phyloP scores from a whole-genome alignment of 2,888 invertebrate genomes.

The Ophioninae sp. region DNA sequence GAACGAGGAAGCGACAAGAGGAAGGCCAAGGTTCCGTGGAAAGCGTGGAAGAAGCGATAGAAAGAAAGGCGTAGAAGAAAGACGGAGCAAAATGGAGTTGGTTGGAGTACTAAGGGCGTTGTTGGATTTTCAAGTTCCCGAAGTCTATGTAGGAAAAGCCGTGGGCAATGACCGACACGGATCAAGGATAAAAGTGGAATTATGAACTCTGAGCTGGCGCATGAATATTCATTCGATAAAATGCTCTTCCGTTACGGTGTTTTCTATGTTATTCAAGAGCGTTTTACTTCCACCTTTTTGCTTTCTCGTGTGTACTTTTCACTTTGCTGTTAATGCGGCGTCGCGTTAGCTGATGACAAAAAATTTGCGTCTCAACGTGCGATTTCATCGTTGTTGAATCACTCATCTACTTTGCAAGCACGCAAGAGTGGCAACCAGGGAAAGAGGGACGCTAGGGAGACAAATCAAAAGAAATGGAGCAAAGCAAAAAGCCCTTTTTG shows the following conservation, averaged over 20 bases:
- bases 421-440: not conserved
- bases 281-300: slow-evolving; percentile 9
- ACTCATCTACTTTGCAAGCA: slow-evolving; percentile 51
- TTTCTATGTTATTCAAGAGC: slow-evolving; percentile 8
- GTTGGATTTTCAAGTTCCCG: slow-evolving; percentile 45
- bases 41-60: not conserved
- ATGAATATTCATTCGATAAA: slow-evolving; percentile 59
- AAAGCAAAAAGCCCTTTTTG: slow-evolving; percentile 41
- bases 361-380: slow-evolving; percentile 41
- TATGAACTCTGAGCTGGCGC: slow-evolving; percentile 49
- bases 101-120: slow-evolving; percentile 9
- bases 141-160: slow-evolving; percentile 55
- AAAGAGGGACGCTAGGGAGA: not conserved
- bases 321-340: slow-evolving; percentile 24
- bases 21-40: slow-evolving; percentile 19
- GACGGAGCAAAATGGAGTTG: not conserved
- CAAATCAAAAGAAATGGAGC: slow-evolving; percentile 1
- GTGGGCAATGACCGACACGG: slow-evolving; percentile 44
- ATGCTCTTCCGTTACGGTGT: slow-evolving; percentile 22
- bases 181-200: slow-evolving; percentile 56
- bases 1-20: slow-evolving; percentile 29
- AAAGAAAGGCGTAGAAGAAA: not conserved
- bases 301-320: slow-evolving; percentile 44
- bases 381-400: slow-evolving; percentile 51
- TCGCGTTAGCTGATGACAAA: slow-evolving; percentile 32